Percentiles rank a stretch among this genome's conserved stretches.
Conservation (phyloP, 2,797 vertebrate species). For the Macropodus opercularis region DNA sequence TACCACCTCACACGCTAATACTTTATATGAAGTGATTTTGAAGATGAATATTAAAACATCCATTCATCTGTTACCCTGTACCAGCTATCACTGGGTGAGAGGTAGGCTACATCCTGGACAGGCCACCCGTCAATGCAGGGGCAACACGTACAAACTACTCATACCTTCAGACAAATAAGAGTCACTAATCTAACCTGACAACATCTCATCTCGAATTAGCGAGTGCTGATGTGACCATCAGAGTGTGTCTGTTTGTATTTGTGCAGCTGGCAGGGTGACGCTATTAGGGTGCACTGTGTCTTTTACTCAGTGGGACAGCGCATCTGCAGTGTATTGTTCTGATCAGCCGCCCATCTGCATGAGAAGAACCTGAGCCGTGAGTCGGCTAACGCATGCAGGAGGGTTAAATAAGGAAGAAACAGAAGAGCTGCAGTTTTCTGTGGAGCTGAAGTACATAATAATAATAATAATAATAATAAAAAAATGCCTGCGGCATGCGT, state of each 20-base stretch:
- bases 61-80: too few relatives aligned
- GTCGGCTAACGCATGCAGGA: slow-evolving; percentile 18
- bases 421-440: slow-evolving; percentile 43
- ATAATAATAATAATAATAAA: too few relatives aligned
- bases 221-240: slow-evolving; percentile 6
- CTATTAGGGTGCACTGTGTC: background rate
- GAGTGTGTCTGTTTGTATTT: background rate
- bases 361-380: slow-evolving; percentile 42
- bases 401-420: slow-evolving; percentile 25
- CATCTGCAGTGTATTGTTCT: slow-evolving; percentile 26
- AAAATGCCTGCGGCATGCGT: slow-evolving; percentile 10
- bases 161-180: too few relatives aligned
- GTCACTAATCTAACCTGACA: too few relatives aligned
- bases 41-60: background rate
- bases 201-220: background rate
- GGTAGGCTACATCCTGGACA: too few relatives aligned
- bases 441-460: slow-evolving; percentile 10
- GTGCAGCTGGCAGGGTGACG: background rate
- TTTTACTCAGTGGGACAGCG: slow-evolving; percentile 40
- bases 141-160: too few relatives aligned
- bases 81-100: too few relatives aligned
- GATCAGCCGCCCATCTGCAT: slow-evolving; percentile 40
- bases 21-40: background rate
- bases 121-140: too few relatives aligned
- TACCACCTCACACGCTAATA: background rate